Base-by-base conservation (phyloP, 2,113 vertebrate species). In the Chrysemys picta region DNA sequence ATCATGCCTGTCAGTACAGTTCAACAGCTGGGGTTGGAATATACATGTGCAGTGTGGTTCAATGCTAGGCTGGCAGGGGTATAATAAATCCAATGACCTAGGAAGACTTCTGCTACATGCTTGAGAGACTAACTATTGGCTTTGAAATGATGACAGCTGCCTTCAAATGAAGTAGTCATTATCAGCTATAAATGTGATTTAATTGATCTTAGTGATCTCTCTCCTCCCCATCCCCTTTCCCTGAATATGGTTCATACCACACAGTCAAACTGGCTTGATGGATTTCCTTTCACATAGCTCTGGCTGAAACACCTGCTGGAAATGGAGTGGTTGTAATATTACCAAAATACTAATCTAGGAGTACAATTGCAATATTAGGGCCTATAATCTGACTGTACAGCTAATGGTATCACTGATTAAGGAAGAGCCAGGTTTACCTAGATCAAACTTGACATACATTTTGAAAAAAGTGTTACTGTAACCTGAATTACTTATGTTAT, bases 61-160 rank as follows among this genome's bases (percentile, higher is more conserved):
- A 45, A 22, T 1, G 1, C 22, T 27, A 52, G 79, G 82, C 0
- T 0, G 42, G 25, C 25, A 49, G 80, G 82, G 9, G 10, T 56
- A 45, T 78, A 81, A 45, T 78, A 81, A 76, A 65, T 35, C 54
- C 49, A 24, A 82, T 50, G 31, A 5, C 4, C 2, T 47, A 21
- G 49, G 35, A 31, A 10, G 81, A 65, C 25, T 42, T 11, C 17
- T 54, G 16, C 3, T 91, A 42, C 24, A 47, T 4, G 45, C 76
- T 81, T 85, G 3, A 45, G 24, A 94, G 17, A 13, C n/a, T 47
- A 62, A 54, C 45, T 76, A 22, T 10, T 8, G 17, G 72, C 5
- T 59, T 10, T 87, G 52, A 87, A 35, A 80, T 10, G 10, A 6
- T n/a, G 80, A 8, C 29, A 84, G 27, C 45, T 54, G 38, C 25